These are phyloP conservation scores for Tapera naevia DNA, from an alignment of 2,797 vertebrate genomes.

Conservation along the genomic window DNA sequence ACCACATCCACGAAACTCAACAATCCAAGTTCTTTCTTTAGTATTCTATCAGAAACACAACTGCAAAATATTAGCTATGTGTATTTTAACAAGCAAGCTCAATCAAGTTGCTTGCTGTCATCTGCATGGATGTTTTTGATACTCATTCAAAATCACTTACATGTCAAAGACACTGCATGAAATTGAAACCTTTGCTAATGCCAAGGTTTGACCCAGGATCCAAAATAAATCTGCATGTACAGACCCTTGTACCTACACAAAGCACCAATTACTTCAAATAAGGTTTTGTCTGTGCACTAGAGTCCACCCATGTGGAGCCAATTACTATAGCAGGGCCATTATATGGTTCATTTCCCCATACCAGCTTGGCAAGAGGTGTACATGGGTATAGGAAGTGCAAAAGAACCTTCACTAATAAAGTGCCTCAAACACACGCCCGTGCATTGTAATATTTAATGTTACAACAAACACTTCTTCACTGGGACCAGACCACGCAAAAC, in stretches of 20 bases:
- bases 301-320: constrained; percentile 70
- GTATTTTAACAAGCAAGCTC: constrained; percentile 11
- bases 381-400: constrained; percentile 55
- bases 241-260: constrained; percentile 68
- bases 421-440: not conserved
- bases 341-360: constrained; percentile 71
- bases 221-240: constrained; percentile 65
- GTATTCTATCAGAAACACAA: not conserved
- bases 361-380: constrained; percentile 65
- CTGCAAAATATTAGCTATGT: not conserved
- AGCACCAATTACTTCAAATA: constrained; percentile 71
- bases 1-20: not conserved
- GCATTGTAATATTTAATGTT: constrained; percentile 10
- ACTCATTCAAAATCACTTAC: constrained; percentile 59
- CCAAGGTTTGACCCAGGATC: constrained; percentile 64
- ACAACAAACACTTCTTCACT: not conserved
- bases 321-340: constrained; percentile 67
- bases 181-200: constrained; percentile 63
- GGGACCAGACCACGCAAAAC: not conserved
- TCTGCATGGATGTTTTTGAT: constrained; percentile 42
- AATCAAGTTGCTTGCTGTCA: not conserved
- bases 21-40: not conserved
- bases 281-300: constrained; percentile 56
- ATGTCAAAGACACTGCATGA: constrained; percentile 63
- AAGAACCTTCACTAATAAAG: constrained; percentile 45